phyloP scores from a whole-genome alignment of 2,113 vertebrate genomes.

The Rafetus swinhoei region DNA sequence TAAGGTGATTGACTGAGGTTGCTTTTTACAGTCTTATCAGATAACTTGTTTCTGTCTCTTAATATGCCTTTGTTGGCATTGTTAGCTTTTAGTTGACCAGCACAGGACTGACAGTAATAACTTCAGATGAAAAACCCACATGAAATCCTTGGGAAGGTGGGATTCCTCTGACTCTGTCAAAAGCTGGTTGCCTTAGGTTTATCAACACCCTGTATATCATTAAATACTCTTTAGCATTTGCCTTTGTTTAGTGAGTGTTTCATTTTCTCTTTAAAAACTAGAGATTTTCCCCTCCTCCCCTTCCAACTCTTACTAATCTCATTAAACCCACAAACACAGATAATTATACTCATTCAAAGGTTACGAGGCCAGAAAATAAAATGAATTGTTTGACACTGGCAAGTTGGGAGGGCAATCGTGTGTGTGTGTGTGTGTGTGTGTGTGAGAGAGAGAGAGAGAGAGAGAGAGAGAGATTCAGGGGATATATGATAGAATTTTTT shows the following conservation, averaged over 20 bases:
- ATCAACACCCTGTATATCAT: conserved; percentile 51
- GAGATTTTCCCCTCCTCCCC: conserved; percentile 13
- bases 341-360: conserved; percentile 20
- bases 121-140: neutral
- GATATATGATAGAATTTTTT: neutral
- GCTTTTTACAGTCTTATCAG: neutral
- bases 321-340: conserved; percentile 28
- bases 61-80: neutral
- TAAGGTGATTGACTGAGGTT: neutral
- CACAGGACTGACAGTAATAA: neutral
- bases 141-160: conserved; percentile 71
- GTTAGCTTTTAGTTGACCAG: neutral
- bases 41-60: neutral
- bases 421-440: neutral
- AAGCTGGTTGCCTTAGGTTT: conserved; percentile 55
- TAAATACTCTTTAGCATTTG: conserved; percentile 22
- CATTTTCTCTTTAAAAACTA: conserved; percentile 5
- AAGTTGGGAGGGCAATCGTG: conserved; percentile 30
- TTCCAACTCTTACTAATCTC: conserved; percentile 31
- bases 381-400: conserved; percentile 60
- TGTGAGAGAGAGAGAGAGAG: neutral
- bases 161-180: conserved; percentile 60
- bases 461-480: neutral
- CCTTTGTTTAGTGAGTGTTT: conserved; percentile 50
- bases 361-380: conserved; percentile 12